A percentile compares a stretch with the other conserved stretches of the same genome.
phyloP scores from a whole-genome alignment of 2,797 vertebrate genomes.

The Pangasius larnaudii region DNA sequence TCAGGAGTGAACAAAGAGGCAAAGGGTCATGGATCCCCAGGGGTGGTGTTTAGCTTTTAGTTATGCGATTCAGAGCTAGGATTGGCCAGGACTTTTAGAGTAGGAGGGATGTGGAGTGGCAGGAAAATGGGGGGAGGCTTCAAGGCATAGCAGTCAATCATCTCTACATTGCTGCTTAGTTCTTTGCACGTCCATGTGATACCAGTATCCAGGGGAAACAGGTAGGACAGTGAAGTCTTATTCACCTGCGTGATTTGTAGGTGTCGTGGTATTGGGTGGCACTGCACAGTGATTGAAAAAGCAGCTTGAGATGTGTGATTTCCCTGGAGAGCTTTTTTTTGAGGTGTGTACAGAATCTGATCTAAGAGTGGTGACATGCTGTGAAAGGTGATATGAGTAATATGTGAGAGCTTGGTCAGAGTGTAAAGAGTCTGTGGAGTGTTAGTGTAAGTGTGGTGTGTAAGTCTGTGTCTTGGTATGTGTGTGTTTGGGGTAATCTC shows the following conservation, averaged over 20 bases:
- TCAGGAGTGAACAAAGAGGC: conserved; percentile 65
- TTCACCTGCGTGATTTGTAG: conserved; percentile 18
- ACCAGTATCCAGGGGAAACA: conserved; percentile 8
- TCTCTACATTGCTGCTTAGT: not conserved
- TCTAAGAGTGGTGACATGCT: conserved; percentile 27
- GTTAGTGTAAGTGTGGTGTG: conserved; percentile 10
- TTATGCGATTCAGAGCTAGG: conserved; percentile 65
- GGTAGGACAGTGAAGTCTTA: conserved; percentile 19
- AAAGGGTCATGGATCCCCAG: conserved; percentile 66
- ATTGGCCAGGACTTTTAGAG: conserved; percentile 56
- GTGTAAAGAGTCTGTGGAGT: conserved; percentile 11
- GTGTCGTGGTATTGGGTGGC: not conserved
- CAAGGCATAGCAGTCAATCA: conserved; percentile 46
- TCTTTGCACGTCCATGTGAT: not conserved
- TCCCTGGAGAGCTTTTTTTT: conserved; percentile 30
- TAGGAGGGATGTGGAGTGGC: conserved; percentile 35
- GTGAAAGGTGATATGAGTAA: conserved; percentile 31
- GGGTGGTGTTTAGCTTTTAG: conserved; percentile 74
- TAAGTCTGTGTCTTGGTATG: conserved; percentile 17
- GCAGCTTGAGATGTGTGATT: conserved; percentile 26
- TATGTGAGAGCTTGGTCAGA: conserved; percentile 9
- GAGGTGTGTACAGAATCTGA: conserved; percentile 29
- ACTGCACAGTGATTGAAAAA: conserved; percentile 36
- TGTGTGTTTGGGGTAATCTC: not conserved
- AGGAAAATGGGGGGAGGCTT: conserved; percentile 63